Base-by-base conservation (phyloP, 2,797 vertebrate genomes). In the Syngnathus rostellatus region DNA sequence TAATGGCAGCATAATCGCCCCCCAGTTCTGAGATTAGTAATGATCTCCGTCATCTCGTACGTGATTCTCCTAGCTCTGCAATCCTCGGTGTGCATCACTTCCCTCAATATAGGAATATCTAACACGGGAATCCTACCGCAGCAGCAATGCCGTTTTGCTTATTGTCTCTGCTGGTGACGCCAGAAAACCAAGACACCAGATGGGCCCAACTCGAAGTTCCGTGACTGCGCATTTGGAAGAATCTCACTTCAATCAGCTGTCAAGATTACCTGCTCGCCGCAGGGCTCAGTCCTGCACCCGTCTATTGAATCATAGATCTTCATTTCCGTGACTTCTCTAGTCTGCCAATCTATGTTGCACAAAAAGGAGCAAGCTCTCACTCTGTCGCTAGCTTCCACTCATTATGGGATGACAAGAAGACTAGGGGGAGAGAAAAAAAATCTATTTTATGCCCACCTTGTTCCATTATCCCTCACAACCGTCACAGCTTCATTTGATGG, bases 171-270 rank as follows among this genome's bases (percentile, higher is more conserved):
- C 69, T 48, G 71, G 57, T 74, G 62, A 9, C 55, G 57, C 63
- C 67, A 64, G 45, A 75, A 31, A 72, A 68, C 75, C 70, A 54
- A 77, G 66, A 69, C 73, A 39, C 63, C 64, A 72, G 75, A 82
- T 57, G 58, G 65, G 64, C 65, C 76, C 63, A 74, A 61, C 25
- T 5, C 60, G 8, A 61, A 72, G 74, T 66, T 41, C 60, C 53
- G 65, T 2, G 67, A 67, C 64, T 50, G 72, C 70, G 71, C 75
- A 76, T 81, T 70, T 75, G 79, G 73, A 72, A 65, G 65, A 68
- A 73, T 69, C 66, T 43, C 25, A 0, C 9, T 77, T 80, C 80
- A 82, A 76, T 86, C 75, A 76, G 23, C 64, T 62, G 72, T 71
- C 37, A 77, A 67, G 62, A 74, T 71, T n/a, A 77, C 77, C 67